Evolutionary conservation across 23 tunicate genomes (phyloP).

Genomic region (Diplosoma virens): DNA sequence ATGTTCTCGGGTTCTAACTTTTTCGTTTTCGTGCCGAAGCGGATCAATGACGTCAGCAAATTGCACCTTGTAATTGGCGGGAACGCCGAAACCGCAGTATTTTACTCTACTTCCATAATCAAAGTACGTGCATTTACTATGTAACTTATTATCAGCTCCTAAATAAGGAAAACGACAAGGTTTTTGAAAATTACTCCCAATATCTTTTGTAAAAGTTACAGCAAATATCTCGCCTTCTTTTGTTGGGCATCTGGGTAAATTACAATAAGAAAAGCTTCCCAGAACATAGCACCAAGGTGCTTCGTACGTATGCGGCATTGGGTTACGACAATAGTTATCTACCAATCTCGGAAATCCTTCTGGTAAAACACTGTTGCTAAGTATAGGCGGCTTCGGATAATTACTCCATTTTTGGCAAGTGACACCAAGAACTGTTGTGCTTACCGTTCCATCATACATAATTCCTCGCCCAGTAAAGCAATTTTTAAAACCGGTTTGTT

Average conservation of each 20-base stretch:
- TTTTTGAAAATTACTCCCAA: neutral
- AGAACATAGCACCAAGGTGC: conserved; percentile 67
- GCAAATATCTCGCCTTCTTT: conserved; percentile 45
- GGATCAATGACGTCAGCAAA: neutral
- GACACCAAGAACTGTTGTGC: conserved; percentile 10
- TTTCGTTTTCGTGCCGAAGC: neutral
- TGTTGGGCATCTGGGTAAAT: conserved; percentile 48
- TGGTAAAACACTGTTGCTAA: conserved; percentile 4
- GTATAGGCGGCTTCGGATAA: neutral
- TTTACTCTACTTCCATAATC: neutral
- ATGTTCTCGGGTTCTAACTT: neutral
- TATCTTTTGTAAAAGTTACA: neutral
- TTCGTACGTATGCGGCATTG: conserved; percentile 29
- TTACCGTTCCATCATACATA: conserved; percentile 43
- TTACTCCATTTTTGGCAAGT: conserved; percentile 28
- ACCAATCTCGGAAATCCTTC: conserved; percentile 40
- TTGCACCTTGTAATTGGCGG: neutral
- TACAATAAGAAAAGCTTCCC: conserved; percentile 56
- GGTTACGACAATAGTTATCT: conserved; percentile 69
- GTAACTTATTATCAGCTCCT: conserved; percentile 26
- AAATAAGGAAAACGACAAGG: conserved; percentile 52
- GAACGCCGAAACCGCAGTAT: conserved; percentile 32
- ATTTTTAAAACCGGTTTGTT: conserved; percentile 25
- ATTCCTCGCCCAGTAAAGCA: conserved; percentile 71
- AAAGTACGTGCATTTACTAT: conserved; percentile 3